phyloP scores from a whole-genome alignment of 2,888 invertebrate genomes.

The Syritta pipiens region DNA sequence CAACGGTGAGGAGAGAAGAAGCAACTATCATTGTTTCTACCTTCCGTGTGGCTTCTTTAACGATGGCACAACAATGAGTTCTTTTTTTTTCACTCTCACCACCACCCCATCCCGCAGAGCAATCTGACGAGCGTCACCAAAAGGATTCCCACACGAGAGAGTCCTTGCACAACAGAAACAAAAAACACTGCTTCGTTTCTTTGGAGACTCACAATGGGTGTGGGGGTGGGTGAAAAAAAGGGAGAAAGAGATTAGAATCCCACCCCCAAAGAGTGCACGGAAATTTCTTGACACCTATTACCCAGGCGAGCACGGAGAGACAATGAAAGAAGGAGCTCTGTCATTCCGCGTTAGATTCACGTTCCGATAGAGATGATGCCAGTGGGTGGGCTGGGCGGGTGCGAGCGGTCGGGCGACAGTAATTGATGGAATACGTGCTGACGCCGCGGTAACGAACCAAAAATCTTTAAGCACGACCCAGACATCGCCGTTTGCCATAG shows the following conservation, averaged over 20 bases:
- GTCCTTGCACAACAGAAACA: neutral
- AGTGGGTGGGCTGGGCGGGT: neutral
- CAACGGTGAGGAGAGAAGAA: neutral
- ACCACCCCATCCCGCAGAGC: slow-evolving; percentile 2
- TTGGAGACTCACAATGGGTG: neutral
- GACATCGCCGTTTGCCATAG: neutral
- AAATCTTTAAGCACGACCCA: slow-evolving; percentile 52
- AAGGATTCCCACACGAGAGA: neutral
- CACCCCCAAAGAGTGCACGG: neutral
- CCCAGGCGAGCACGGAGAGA: slow-evolving; percentile 18
- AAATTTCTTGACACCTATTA: slow-evolving; percentile 38
- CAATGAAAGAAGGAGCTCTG: slow-evolving; percentile 33
- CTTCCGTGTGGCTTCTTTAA: slow-evolving; percentile 4
- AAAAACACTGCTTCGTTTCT: neutral
- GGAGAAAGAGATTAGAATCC: neutral
- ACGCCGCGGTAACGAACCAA: slow-evolving; percentile 10
- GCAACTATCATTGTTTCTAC: slow-evolving; percentile 11
- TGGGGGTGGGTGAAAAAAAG: no score
- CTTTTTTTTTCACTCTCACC: no score
- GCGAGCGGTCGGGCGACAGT: slow-evolving; percentile 34
- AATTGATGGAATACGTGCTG: slow-evolving; percentile 68
- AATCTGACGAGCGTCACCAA: slow-evolving; percentile 30
- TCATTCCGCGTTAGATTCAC: slow-evolving; percentile 29
- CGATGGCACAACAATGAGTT: slow-evolving; percentile 7
- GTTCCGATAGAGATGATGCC: slow-evolving; percentile 20